A percentile compares a stretch with the other conserved stretches of the same genome.
Conservation (phyloP, 2,113 vertebrate species). For the Petrocephalus zakoni region DNA sequence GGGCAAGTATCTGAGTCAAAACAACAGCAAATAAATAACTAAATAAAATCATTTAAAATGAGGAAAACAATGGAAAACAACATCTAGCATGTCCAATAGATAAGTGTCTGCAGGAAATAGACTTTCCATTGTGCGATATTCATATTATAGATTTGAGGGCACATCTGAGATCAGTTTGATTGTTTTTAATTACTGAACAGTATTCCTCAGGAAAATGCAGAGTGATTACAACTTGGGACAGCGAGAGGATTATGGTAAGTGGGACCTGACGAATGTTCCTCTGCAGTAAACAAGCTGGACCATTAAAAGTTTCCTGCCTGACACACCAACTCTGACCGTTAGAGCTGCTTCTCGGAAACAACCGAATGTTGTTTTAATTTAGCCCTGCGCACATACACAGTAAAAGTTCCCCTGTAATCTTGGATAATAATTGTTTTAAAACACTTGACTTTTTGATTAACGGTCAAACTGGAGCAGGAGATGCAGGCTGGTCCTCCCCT, state of each 20-base stretch:
- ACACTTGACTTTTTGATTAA: constrained; percentile 10
- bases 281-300: not conserved
- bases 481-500: not conserved
- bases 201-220: not conserved
- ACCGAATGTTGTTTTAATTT: not conserved
- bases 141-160: not conserved
- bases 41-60: not conserved
- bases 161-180: not conserved
- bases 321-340: not conserved
- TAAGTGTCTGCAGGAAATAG: not conserved
- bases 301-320: not conserved
- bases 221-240: constrained; percentile 8
- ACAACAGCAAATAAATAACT: not conserved
- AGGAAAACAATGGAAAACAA: not conserved
- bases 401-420: constrained; percentile 16
- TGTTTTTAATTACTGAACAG: not conserved
- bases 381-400: not conserved
- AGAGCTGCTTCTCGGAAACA: not conserved
- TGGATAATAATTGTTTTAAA: constrained; percentile 15
- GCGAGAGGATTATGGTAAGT: not conserved
- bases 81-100: not conserved
- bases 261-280: not conserved
- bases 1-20: not conserved
- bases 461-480: not conserved
- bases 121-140: not conserved